Base-by-base conservation (phyloP, 1,140 invertebrate species). In the Schlechtendalia chinensis region DNA sequence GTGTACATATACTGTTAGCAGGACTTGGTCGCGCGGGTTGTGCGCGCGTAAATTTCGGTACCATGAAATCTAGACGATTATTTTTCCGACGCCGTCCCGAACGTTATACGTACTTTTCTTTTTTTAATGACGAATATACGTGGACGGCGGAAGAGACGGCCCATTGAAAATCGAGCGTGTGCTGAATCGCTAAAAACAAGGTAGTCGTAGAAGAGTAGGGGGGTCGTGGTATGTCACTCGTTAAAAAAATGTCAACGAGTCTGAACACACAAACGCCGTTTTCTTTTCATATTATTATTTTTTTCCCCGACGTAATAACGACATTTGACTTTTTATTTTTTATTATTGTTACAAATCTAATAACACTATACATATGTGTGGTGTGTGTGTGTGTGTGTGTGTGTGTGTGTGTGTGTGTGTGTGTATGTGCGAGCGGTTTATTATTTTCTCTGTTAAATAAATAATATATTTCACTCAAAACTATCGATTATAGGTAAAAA, bases 211-310 rank as follows among this genome's bases (percentile, higher is more conserved):
- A 58, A 10, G 54, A 39, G 39, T 14, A 27, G 53, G 3, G 50
- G 72, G 72, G 56, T 10, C 14, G 72, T 22, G 72, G 39, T 8
- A 8, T 54, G 58, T 47, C 22, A 27, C 75, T 79, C 58, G 29
- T 79, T 79, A 79, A 79, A 69, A 39, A 79, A 79, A 79, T 79
- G 75, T 79, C 75, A 63, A 79, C 75, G 58, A 79, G 58, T 79
- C 75, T 79, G 32, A 3, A 56, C 45, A 63, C 39, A 63, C 75
- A 61, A 39, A 39, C 75, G 22, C 75, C 75, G 47, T 79, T 63
- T 63, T 63, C 39, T 16, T 61, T 79, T 75, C n/a, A 19, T 58
- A 58, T 75, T 75, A 19, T 75, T 75, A n/a, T n/a, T n/a, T n/a
- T n/a, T 75, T 75, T n/a, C 47, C 61, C 32, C 29, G 58, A 61